Conservation (phyloP, 2,113 vertebrate species). For the Macrotis lagotis region DNA sequence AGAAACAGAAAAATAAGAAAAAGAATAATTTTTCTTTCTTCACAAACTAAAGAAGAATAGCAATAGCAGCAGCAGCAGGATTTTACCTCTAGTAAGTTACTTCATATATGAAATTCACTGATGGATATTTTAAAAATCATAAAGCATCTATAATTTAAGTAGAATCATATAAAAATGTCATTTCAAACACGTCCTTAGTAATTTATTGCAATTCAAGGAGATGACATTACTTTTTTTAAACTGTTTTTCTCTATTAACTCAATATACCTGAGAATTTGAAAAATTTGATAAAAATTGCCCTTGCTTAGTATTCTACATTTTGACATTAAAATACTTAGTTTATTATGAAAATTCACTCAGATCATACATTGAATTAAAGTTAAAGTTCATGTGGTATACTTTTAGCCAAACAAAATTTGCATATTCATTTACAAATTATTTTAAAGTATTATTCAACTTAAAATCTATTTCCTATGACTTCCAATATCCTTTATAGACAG, state of each 20-base stretch:
- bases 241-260: not conserved
- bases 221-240: not conserved
- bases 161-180: not conserved
- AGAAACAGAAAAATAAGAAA: not conserved
- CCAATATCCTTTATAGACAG: constrained; percentile 32
- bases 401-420: not conserved
- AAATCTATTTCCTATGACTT: not conserved
- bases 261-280: constrained; percentile 1
- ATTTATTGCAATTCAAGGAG: not conserved
- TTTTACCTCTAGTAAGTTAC: not conserved
- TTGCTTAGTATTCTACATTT: not conserved
- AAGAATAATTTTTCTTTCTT: not conserved
- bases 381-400: not conserved
- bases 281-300: not conserved
- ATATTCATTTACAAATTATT: not conserved
- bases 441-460: constrained; percentile 27
- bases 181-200: not conserved
- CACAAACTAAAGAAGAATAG: not conserved
- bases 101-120: not conserved
- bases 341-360: constrained; percentile 11
- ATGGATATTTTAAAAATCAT: not conserved
- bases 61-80: not conserved
- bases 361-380: not conserved
- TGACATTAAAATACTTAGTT: constrained; percentile 19
- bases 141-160: not conserved